Evolutionary conservation across 2,797 vertebrate species (phyloP), one percentile per base, ranked within the genome.

Genomic region (Harpagifer antarcticus): DNA sequence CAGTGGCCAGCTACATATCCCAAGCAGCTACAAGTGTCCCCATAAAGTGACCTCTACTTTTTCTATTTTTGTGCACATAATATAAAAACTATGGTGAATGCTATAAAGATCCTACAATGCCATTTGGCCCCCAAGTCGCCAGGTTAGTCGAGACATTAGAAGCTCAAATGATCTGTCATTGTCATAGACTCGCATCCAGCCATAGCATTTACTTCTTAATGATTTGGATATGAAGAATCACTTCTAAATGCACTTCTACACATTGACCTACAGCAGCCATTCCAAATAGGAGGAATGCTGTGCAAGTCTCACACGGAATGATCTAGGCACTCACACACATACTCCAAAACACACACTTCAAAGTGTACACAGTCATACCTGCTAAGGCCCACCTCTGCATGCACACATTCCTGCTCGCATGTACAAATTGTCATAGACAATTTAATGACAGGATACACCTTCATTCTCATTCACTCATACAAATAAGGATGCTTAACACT

Each of bases 1-100:
- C 92, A 94, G 93, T 93, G 93, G 93, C 91, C 93, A 92, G 92
- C 93, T 95, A 92, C 90, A 91, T 91, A 91, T 88, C 90, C 81
- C 83, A 87, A 93, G 91, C 92, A 92, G 90, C 93, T 93, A 94
- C 92, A 90, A 91, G 88, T 93, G 90, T 91, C 91, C 89, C 87
- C 83, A 86, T 87, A 84, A 86, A 91, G 91, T 87, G 89, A 94
- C 92, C 88, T 86, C 90, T 91, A 91, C 81, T 80, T 90, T 49
- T 74, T 91, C 88, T 93, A 91, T 81, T 86, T 56, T 88, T 92
- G 91, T 94, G 92, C 89, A 92, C 89, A 87, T 89, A 92, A 94
- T 85, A 86, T 91, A 91, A 90, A 93, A 93, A 90, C 90, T 90
- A 93, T 89, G 85, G 85, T 90, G 88, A 92, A 89, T 88, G 90